Base-by-base conservation (phyloP, 2,113 vertebrate genomes). In the Rhineura floridana region DNA sequence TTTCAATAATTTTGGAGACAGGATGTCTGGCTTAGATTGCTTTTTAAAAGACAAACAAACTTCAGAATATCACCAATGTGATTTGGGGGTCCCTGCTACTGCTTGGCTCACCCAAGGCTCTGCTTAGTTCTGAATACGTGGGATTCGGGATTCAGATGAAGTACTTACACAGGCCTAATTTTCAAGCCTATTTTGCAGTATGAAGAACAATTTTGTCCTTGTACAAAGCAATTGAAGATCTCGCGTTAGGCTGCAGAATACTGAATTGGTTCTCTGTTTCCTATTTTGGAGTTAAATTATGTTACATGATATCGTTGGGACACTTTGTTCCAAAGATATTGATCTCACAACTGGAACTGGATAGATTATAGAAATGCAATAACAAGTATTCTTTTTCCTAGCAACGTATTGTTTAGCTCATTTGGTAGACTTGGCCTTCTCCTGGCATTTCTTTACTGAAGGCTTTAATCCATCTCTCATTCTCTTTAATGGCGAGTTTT, bases 361-460 rank as follows among this genome's bases (percentile, higher is more conserved):
- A 72, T 72, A 39, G 42, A 81, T 72, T 59, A 42, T 59, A 52
- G 30, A n/a, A 70, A 81, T 59, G 50, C 0, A 87, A 72, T 52
- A 72, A 81, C 48, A 86, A 81, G 59, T 70, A 70, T 59, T 81
- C n/a, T 55, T 55, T n/a, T 30, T 72, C 78, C 39, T 72, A 81
- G 65, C 28, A 73, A 62, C 39, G 1, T 87, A 62, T 59, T 73
- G 10, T 81, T 50, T 44, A 81, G 77, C 48, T 81, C 78, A 72
- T 69, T 81, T 85, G 39, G 55, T 36, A 78, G 46, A 73, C 42
- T 78, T 73, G 79, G 67, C n/a, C 50, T 75, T 85, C 50, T 59
- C 36, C 30, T 10, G 33, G 83, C 30, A 1, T 82, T 81, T 87
- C 19, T 39, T 73, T 70, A 62, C 79, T 46, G 39, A 73, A 73